A percentile compares a stretch with the other conserved stretches of the same genome.
phyloP scores from a whole-genome alignment of 2,113 vertebrate species.

The Dipodomys merriami region DNA sequence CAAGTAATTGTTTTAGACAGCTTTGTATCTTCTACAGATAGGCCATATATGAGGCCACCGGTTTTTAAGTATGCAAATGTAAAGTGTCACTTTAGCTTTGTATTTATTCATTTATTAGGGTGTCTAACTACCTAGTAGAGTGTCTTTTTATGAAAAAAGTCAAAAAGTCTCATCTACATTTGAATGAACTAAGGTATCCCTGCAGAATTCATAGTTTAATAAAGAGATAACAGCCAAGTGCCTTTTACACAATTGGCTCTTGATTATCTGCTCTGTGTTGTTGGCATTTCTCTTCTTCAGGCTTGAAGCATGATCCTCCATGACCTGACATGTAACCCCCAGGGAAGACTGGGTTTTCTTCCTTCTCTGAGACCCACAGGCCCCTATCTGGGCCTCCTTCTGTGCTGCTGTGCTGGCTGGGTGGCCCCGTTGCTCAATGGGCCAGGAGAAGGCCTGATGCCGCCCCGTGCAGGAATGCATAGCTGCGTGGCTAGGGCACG shows the following conservation, averaged over 20 bases:
- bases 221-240: not conserved
- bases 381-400: not conserved
- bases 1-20: slow-evolving; percentile 37
- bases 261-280: not conserved
- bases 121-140: slow-evolving; percentile 16
- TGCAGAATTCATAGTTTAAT: not conserved
- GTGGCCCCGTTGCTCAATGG: not conserved
- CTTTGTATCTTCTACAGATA: slow-evolving; percentile 30
- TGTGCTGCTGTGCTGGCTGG: not conserved
- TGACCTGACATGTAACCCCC: not conserved
- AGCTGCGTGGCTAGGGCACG: not conserved
- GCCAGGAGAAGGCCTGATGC: not conserved
- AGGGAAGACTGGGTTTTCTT: not conserved
- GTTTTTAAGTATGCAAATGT: slow-evolving; percentile 33
- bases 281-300: not conserved
- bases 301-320: not conserved
- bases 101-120: slow-evolving; percentile 32
- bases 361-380: fast-evolving
- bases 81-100: slow-evolving; percentile 1
- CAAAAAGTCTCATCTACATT: slow-evolving; percentile 1
- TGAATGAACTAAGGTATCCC: not conserved
- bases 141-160: slow-evolving; percentile 30
- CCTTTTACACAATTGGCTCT: not conserved
- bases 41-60: not conserved
- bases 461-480: not conserved